Percentiles rank a stretch among this genome's conserved stretches.
phyloP scores from a whole-genome alignment of 2,797 vertebrate genomes.

The Emys orbicularis region DNA sequence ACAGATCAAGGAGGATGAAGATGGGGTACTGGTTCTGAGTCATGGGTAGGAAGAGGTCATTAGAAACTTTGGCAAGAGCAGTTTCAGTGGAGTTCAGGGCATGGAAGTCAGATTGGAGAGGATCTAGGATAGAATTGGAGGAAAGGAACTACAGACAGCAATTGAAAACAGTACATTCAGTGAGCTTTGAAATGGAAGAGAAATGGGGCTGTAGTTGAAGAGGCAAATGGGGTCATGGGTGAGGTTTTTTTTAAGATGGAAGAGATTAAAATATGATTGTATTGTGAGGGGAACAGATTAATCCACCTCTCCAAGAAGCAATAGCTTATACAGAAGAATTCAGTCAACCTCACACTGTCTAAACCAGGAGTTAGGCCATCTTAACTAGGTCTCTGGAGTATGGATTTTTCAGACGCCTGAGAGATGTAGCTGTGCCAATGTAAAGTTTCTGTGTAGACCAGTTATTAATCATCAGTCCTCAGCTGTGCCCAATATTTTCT shows the following conservation, averaged over 20 bases:
- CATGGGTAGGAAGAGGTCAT: not conserved
- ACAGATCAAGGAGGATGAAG: not conserved
- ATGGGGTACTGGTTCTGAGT: not conserved
- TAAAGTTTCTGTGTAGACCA: not conserved
- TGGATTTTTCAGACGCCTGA: not conserved
- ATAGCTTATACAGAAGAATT: not conserved
- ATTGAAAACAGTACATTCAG: not conserved
- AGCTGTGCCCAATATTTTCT: not conserved
- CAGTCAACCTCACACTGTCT: not conserved
- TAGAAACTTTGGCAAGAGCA: not conserved
- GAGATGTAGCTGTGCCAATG: not conserved
- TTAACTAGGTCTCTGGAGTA: not conserved
- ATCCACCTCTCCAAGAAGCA: not conserved
- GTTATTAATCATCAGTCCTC: not conserved
- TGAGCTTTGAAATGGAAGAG: not conserved
- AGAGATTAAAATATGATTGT: not conserved
- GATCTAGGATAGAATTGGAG: not conserved
- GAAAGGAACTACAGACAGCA: not conserved
- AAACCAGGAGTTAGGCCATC: not conserved
- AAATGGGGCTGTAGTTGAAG: not conserved
- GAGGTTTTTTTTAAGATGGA: not conserved
- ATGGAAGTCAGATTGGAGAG: not conserved
- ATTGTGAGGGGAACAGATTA: not conserved
- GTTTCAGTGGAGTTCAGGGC: not conserved
- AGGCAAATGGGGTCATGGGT: not conserved